Conservation (phyloP, 53 echinoderm and acorn worm species). For the Paelopatides confundens region DNA sequence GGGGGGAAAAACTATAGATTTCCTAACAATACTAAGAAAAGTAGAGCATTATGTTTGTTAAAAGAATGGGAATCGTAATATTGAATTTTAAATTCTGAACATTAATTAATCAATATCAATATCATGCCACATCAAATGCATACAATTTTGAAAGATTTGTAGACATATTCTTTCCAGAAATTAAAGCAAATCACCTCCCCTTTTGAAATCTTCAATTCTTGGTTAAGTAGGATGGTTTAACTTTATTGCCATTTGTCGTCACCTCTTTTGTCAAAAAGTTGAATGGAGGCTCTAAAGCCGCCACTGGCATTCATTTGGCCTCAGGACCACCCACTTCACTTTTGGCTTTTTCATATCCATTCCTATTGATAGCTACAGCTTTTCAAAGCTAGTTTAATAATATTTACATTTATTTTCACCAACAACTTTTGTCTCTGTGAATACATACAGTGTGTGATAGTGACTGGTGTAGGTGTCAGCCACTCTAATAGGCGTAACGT, state of each 20-base stretch:
- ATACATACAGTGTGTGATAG: neutral
- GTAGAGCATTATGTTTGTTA: too few species aligned
- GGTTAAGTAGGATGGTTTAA: neutral
- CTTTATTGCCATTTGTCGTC: neutral
- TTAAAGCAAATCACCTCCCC: neutral
- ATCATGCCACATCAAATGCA: too few species aligned
- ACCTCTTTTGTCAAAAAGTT: constrained; percentile 4
- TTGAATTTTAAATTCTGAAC: too few species aligned
- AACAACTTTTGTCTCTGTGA: constrained; percentile 9
- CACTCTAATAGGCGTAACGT: neutral
- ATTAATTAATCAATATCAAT: too few species aligned
- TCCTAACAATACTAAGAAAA: too few species aligned
- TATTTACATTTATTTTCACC: constrained; percentile 35
- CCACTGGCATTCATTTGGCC: neutral
- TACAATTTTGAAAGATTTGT: too few species aligned
- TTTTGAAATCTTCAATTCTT: neutral
- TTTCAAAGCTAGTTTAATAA: constrained; percentile 4
- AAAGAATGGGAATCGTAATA: too few species aligned
- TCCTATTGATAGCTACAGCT: neutral
- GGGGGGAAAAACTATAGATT: too few species aligned
- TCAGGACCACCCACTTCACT: neutral
- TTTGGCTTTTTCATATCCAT: neutral
- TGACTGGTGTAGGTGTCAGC: constrained; percentile 24
- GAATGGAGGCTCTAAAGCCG: neutral
- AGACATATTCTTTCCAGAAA: neutral